These are phyloP conservation scores for Synanceia verrucosa DNA, from an alignment of 2,797 vertebrate species.

Conservation along the genomic window DNA sequence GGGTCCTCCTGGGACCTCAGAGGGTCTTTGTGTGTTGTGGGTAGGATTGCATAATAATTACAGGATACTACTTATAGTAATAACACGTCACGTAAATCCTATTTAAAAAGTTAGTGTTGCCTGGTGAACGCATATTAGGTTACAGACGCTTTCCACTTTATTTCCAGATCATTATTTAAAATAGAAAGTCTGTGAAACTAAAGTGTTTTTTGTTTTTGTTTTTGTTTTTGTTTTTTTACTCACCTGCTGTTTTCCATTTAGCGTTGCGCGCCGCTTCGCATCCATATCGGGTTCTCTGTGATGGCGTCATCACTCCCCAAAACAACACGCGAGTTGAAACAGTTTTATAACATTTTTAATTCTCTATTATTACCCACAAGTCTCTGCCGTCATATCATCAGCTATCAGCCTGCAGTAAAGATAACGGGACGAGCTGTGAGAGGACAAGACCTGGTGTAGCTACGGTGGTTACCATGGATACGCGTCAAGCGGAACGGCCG, in stretches of 20 bases:
- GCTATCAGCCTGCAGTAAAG: not conserved
- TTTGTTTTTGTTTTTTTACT: no score
- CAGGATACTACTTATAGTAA: not conserved
- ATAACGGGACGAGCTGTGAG: slow-evolving; percentile 41
- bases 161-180: not conserved
- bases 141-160: not conserved
- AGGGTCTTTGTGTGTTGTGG: not conserved
- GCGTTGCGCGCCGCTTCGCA: slow-evolving; percentile 56
- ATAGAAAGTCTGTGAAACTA: not conserved
- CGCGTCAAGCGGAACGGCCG: not conserved
- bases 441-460: slow-evolving; percentile 34
- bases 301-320: slow-evolving; percentile 66
- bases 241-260: slow-evolving; percentile 76
- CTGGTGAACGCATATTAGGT: not conserved
- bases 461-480: slow-evolving; percentile 62
- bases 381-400: not conserved
- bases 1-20: not conserved
- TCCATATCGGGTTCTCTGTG: slow-evolving; percentile 66
- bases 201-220: no score
- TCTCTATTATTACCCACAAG: not conserved
- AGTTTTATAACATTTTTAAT: not conserved
- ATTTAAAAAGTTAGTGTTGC: not conserved
- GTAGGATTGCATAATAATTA: not conserved
- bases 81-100: not conserved
- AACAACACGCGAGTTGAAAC: not conserved